phyloP scores from a whole-genome alignment of 2,113 vertebrate species.

The Zapornia atra region DNA sequence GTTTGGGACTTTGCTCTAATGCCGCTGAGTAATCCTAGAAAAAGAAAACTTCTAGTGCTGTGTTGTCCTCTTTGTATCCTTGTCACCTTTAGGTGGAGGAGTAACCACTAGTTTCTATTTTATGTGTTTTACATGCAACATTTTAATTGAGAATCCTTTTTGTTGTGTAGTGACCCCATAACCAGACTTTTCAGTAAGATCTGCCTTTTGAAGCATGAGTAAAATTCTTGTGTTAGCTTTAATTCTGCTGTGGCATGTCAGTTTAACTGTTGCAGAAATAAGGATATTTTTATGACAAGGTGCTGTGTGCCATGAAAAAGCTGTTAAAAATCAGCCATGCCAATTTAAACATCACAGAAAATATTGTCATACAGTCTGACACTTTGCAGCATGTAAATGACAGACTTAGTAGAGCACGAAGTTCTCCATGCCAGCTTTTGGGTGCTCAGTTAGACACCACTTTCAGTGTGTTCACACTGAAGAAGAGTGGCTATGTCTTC shows the following conservation, averaged over 20 bases:
- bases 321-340: constrained; percentile 22
- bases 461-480: not conserved
- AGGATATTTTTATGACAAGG: constrained; percentile 45
- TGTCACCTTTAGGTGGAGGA: not conserved
- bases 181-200: not conserved
- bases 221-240: constrained; percentile 6
- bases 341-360: constrained; percentile 40
- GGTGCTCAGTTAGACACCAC: not conserved
- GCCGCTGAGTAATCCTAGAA: not conserved
- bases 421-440: constrained; percentile 26
- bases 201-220: not conserved
- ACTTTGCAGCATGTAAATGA: constrained; percentile 5
- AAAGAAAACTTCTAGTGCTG: not conserved
- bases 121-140: not conserved
- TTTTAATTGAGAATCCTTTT: not conserved
- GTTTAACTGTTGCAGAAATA: constrained; percentile 1
- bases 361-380: constrained; percentile 10
- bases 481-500: not conserved
- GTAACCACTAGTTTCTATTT: not conserved
- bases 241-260: not conserved
- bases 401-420: not conserved
- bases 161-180: not conserved
- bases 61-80: not conserved
- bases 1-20: not conserved
- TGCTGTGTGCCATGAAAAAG: constrained; percentile 35